Conservation (phyloP, 2,797 vertebrate genomes). For the Danio aesculapii region DNA sequence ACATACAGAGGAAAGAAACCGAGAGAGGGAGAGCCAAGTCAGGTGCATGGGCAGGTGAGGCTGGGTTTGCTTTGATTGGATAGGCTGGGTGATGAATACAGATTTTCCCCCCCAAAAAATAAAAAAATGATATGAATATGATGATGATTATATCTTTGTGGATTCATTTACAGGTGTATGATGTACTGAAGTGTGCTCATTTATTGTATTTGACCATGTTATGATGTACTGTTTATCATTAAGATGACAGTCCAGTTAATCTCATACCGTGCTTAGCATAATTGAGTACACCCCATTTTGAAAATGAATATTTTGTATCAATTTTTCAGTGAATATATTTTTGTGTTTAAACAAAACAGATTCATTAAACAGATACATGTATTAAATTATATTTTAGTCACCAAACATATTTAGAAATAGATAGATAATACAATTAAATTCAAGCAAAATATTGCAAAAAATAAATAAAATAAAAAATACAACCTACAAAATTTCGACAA, state of each 20-base stretch:
- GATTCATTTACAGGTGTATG: constrained; percentile 41
- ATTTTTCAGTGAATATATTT: too few relatives aligned
- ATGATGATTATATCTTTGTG: neutral
- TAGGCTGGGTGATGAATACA: constrained; percentile 49
- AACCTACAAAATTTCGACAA: too few relatives aligned
- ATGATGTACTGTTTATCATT: neutral
- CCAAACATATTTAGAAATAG: too few relatives aligned
- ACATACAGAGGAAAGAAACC: constrained; percentile 68
- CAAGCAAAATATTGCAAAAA: too few relatives aligned
- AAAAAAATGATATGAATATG: too few relatives aligned
- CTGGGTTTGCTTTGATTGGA: constrained; percentile 73
- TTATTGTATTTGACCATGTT: neutral
- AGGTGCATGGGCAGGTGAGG: constrained; percentile 39
- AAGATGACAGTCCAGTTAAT: neutral
- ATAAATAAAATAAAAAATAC: too few relatives aligned
- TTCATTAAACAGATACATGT: too few relatives aligned
- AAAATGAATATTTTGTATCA: too few relatives aligned
- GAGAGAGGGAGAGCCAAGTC: constrained; percentile 55
- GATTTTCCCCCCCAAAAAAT: constrained; percentile 18
- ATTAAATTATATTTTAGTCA: too few relatives aligned
- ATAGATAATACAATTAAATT: too few relatives aligned
- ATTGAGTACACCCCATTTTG: too few relatives aligned
- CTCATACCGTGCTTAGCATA: neutral
- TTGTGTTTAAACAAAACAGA: too few relatives aligned
- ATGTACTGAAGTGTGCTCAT: neutral